Base-by-base conservation (phyloP, 2,797 vertebrate genomes). In the Chaenodraco wilsoni region DNA sequence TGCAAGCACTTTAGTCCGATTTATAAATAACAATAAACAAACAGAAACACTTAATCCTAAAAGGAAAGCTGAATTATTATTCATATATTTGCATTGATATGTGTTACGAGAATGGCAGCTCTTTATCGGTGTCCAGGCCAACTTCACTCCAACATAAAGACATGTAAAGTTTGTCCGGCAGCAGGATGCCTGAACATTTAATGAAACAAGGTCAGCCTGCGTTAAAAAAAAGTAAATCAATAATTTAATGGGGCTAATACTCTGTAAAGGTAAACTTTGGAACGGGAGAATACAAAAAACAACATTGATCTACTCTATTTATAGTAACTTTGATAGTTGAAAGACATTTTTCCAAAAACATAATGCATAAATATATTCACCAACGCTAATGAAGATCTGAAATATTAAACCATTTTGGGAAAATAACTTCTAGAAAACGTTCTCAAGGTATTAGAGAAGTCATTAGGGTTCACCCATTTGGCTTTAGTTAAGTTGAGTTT, bases 231-330 rank as follows among this genome's bases (percentile, higher is more conserved):
- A 27, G 27, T 4, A 5, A 27, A 56, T 23, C 52, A 23, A 23
- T 48, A 56, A 55, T 56, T 23, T 51, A 51, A 4, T 40, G 44
- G 21, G 43, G 14, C 44, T 27, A 16, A 48, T 41, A 64, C 1
- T 16, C 11, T 17, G 37, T 44, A 65, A 31, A 65, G 41, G 52
- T 33, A 55, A 16, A 55, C 52, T 59, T 65, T 59, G 46, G n/a
- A 41, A 27, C 4, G 16, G 21, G 27, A 43, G 11, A 62, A 44
- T 44, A 8, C 15, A 65, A n/a, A 13, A 63, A 16, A 45, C 21
- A 60, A 23, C 15, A 40, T 27, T 31, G 9, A 1, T 1, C 19
- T 41, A 13, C 59, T 43, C 21, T 56, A 37, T 68, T 31, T 43
- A 33, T 56, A 33, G 9, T 13, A 17, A 12, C 1, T 17, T 21